Evolutionary conservation across 2,888 invertebrate genomes (phyloP), one percentile per base, ranked within the genome.

Genomic region (Oeneis ivallda): DNA sequence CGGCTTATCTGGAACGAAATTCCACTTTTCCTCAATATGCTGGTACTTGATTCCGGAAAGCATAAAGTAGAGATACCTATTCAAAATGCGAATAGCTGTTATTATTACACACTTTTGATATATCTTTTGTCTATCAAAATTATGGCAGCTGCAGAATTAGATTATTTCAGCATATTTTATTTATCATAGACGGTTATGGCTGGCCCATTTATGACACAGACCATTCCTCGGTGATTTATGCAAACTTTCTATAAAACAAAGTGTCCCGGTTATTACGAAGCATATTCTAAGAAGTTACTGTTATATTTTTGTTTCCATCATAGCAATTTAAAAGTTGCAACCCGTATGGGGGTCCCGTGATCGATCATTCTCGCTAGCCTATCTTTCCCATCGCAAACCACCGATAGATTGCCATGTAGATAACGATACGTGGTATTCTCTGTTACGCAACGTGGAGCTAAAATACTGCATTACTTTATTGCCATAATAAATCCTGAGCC

Each of bases 401-500:
- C 63, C 65, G 17, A 65, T 63, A 69, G 67, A 67, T 67, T 50
- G 61, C 67, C 63, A 57, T 58, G 57, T 57, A 67, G 69, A 65
- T 65, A 68, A 62, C 65, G 54, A 59, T 58, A 62, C 60, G 64
- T 34, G 61, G 57, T 43, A 67, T 64, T 64, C 60, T 65, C 54
- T 65, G 64, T 50, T 57, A 67, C 64, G 67, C 59, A 63, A 63
- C 49, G 37, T 63, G 57, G 56, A 61, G 39, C 57, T 66, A 68
- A 70, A 70, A 70, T 65, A 70, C 63, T 70, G 70, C 68, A 68
- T 68, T 68, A 68, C 50, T 68, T 65, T 70, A 70, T 70, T 61
- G 70, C 68, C 62, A 62, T 68, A 66, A 70, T 70, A 68, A 68
- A 70, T 70, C 62, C 53, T 64, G 61, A 32, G 49, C 61, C 61